Percentiles rank a stretch among this genome's conserved stretches.
Conservation (phyloP, 2,113 vertebrate genomes). For the Antigone vipio region DNA sequence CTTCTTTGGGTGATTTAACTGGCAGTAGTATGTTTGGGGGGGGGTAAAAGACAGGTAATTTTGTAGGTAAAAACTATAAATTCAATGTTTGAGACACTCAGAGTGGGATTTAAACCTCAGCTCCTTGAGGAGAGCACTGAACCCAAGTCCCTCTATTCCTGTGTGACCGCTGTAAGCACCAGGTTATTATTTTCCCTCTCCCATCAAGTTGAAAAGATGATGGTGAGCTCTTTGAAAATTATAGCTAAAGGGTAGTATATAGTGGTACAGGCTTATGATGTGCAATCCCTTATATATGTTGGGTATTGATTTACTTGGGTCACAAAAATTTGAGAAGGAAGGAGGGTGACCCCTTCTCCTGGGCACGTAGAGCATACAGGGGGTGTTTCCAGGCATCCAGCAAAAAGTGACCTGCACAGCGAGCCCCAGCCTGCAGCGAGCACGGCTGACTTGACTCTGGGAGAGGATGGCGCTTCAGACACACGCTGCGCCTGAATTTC, state of each 20-base stretch:
- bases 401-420: background rate
- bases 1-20: background rate
- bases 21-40: background rate
- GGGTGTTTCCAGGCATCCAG: background rate
- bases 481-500: rapidly evolving
- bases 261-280: background rate
- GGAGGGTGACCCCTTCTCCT: background rate
- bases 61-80: background rate
- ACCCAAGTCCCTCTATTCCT: background rate
- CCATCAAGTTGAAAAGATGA: background rate
- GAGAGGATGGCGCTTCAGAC: background rate
- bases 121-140: background rate
- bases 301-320: background rate
- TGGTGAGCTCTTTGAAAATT: background rate
- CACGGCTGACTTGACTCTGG: background rate
- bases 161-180: background rate
- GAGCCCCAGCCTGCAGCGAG: rapidly evolving
- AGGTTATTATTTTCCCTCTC: background rate
- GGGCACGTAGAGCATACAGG: rapidly evolving
- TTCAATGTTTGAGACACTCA: background rate
- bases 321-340: background rate
- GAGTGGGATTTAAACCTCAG: background rate
- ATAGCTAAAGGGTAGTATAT: background rate
- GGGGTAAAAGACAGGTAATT: background rate
- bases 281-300: rapidly evolving